phyloP scores from a whole-genome alignment of 2,888 invertebrate species.

The Chorisops tibialis region DNA sequence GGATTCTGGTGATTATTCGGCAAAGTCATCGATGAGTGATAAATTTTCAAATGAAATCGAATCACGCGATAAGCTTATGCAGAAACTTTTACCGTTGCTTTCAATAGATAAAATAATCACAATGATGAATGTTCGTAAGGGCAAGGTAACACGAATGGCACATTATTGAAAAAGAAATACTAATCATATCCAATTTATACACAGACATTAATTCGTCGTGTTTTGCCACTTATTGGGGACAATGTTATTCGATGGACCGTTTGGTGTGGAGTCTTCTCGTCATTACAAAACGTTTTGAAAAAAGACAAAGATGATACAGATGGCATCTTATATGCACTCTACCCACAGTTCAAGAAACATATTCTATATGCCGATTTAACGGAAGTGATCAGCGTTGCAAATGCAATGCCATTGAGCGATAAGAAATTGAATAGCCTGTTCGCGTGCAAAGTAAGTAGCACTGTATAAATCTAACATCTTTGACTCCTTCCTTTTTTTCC shows the following conservation, averaged over 20 bases:
- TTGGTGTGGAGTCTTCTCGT: slow-evolving; percentile 49
- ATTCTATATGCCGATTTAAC: slow-evolving; percentile 46
- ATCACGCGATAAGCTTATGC: slow-evolving; percentile 58
- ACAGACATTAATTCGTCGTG: slow-evolving; percentile 65
- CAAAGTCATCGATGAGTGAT: slow-evolving; percentile 45
- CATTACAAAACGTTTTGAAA: slow-evolving; percentile 48
- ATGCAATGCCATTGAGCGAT: slow-evolving; percentile 45
- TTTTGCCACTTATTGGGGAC: slow-evolving; percentile 57
- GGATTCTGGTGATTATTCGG: slow-evolving; percentile 38
- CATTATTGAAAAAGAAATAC: too few relatives aligned
- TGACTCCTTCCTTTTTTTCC: too few relatives aligned
- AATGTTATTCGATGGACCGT: slow-evolving; percentile 47
- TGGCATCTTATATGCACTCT: slow-evolving; percentile 46
- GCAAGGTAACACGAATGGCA: slow-evolving; percentile 74
- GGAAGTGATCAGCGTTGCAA: slow-evolving; percentile 45
- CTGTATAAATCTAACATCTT: too few relatives aligned
- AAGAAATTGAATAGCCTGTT: slow-evolving; percentile 48
- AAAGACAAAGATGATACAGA: slow-evolving; percentile 51
- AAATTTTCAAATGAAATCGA: slow-evolving; percentile 49
- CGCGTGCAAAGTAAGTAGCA: slow-evolving; percentile 48
- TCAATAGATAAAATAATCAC: slow-evolving; percentile 67
- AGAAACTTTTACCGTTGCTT: slow-evolving; percentile 63
- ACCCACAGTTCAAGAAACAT: slow-evolving; percentile 49
- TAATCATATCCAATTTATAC: slow-evolving; percentile 31
- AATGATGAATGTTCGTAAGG: slow-evolving; percentile 76